Conservation (phyloP, 2,797 vertebrate genomes). For the Lateolabrax maculatus region DNA sequence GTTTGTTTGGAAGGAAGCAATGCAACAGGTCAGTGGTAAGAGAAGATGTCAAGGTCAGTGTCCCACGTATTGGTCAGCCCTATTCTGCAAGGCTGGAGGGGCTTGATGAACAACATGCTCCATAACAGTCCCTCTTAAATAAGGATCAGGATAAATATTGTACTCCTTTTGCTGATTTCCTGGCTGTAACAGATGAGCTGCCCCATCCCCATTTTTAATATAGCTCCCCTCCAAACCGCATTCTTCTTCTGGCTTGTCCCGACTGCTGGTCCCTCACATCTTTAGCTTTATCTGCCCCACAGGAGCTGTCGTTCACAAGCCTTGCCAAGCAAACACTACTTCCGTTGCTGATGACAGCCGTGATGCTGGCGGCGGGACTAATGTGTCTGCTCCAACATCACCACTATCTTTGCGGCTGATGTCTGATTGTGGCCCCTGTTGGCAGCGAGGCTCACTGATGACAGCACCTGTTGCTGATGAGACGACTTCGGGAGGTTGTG, state of each 20-base stretch:
- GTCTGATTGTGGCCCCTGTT: conserved; percentile 27
- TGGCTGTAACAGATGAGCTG: conserved; percentile 12
- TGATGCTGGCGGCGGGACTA: conserved; percentile 55
- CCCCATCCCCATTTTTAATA: neutral
- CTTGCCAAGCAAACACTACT: conserved; percentile 54
- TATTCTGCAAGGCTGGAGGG: neutral
- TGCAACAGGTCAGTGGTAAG: conserved; percentile 18
- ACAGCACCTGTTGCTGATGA: conserved; percentile 53
- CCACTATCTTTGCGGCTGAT: conserved; percentile 45
- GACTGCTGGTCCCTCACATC: conserved; percentile 45
- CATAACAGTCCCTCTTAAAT: neutral
- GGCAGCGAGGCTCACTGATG: conserved; percentile 31
- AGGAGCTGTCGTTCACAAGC: conserved; percentile 58
- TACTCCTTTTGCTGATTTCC: neutral
- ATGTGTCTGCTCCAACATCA: conserved; percentile 55
- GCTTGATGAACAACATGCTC: neutral
- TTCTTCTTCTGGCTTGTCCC: conserved; percentile 17
- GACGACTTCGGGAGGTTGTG: conserved; percentile 1
- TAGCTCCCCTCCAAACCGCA: neutral
- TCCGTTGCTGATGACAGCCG: conserved; percentile 54
- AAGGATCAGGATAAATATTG: neutral
- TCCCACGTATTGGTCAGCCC: neutral
- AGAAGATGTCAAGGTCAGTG: conserved; percentile 17
- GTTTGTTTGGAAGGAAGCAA: conserved; percentile 11
- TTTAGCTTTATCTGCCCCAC: conserved; percentile 63